Conservation (phyloP, 2,113 vertebrate genomes). For the Spermophilus dauricus region DNA sequence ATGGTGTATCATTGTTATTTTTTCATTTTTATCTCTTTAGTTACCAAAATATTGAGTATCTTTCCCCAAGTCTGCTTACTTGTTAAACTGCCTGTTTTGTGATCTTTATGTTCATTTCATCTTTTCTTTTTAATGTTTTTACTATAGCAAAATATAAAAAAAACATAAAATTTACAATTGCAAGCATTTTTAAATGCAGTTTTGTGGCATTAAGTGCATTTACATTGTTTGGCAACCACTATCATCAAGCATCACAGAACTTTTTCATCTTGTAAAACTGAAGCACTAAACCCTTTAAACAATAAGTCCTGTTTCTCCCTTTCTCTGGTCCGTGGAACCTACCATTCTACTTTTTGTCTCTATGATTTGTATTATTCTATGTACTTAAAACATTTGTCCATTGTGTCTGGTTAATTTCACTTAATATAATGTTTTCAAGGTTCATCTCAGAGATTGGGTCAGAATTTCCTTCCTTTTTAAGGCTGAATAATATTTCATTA, state of each 20-base stretch:
- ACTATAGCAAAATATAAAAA: neutral
- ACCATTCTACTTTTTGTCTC: neutral
- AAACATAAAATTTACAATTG: neutral
- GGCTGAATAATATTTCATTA: neutral
- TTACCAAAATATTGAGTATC: neutral
- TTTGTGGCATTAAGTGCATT: neutral
- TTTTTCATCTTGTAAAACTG: neutral
- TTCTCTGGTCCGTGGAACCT: fast-evolving
- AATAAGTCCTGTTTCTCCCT: neutral
- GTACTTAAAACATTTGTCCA: neutral
- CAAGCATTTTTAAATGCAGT: neutral
- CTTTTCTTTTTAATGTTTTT: neutral
- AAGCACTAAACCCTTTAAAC: neutral
- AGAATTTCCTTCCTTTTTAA: neutral
- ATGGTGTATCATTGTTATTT: neutral
- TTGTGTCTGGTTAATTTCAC: neutral
- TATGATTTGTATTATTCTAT: neutral
- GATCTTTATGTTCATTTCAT: neutral
- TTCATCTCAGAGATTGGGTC: neutral
- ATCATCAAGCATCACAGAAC: neutral
- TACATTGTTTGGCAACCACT: neutral
- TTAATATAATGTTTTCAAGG: conserved; percentile 18
- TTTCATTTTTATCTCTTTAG: neutral
- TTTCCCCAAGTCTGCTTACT: neutral
- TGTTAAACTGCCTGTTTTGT: neutral